phyloP scores from a whole-genome alignment of 2,113 vertebrate genomes.

The Leptobrachium leishanense region DNA sequence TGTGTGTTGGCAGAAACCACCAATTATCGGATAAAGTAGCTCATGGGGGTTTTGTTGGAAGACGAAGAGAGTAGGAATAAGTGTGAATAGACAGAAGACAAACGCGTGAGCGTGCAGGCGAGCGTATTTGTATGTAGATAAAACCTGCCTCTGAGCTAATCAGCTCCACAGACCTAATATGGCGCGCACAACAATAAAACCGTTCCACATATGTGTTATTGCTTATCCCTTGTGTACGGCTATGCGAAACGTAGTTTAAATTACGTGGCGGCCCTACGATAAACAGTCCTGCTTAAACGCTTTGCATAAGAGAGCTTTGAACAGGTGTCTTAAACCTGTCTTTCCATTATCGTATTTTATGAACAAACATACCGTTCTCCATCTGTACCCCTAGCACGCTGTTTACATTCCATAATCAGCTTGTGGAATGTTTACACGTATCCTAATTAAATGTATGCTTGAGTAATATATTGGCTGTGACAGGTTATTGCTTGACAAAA shows the following conservation, averaged over 20 bases:
- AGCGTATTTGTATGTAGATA: not conserved
- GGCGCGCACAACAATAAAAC: not conserved
- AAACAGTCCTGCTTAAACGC: not conserved
- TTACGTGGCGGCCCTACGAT: not conserved
- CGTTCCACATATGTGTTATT: not conserved
- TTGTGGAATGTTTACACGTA: conserved; percentile 17
- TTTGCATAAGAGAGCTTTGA: not conserved
- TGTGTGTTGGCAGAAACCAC: conserved; percentile 21
- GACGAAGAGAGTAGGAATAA: conserved; percentile 4
- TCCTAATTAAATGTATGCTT: conserved; percentile 30
- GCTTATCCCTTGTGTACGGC: not conserved
- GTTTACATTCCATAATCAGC: conserved; percentile 38
- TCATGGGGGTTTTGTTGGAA: not conserved
- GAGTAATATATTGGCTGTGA: not conserved
- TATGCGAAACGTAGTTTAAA: conserved; percentile 18
- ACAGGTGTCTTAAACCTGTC: conserved; percentile 17
- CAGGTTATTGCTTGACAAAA: not conserved
- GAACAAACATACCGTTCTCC: not conserved
- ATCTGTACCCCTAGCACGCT: conserved; percentile 16
- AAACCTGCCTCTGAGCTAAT: not conserved
- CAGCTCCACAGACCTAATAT: not conserved
- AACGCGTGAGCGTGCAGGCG: not conserved
- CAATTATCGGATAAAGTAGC: conserved; percentile 25
- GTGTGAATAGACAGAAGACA: not conserved
- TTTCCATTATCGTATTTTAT: not conserved